phyloP scores from a whole-genome alignment of 2,888 invertebrate species.

The Drosophila neotestacea region DNA sequence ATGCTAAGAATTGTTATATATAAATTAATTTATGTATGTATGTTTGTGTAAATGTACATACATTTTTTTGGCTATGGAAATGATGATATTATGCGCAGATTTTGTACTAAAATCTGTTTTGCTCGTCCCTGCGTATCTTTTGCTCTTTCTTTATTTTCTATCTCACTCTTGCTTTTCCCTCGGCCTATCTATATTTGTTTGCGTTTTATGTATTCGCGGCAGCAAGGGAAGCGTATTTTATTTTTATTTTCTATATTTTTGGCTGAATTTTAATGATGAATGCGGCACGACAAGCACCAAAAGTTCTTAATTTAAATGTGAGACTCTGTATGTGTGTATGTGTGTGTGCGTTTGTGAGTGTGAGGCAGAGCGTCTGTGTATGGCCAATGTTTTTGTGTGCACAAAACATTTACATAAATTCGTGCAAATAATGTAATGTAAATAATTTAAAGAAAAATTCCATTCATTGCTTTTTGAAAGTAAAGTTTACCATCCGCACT shows the following conservation, averaged over 20 bases:
- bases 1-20: constrained; percentile 5
- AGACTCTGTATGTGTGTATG: constrained; percentile 6
- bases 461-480: constrained; percentile 33
- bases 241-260: constrained; percentile 55
- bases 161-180: neutral
- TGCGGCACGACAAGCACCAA: constrained; percentile 41
- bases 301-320: constrained; percentile 43
- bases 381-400: constrained; percentile 17
- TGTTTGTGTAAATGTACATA: constrained; percentile 14
- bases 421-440: constrained; percentile 62
- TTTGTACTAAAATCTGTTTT: constrained; percentile 32
- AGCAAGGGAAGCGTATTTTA: constrained; percentile 27
- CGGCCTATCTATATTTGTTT: constrained; percentile 9
- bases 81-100: constrained; percentile 67
- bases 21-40: constrained; percentile 17
- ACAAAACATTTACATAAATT: constrained; percentile 58
- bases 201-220: constrained; percentile 10
- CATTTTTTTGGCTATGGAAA: constrained; percentile 34
- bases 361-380: constrained; percentile 10
- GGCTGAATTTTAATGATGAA: constrained; percentile 68
- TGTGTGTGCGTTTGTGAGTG: constrained; percentile 11
- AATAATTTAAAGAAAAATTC: constrained; percentile 53
- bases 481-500: constrained; percentile 32
- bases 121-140: constrained; percentile 2
- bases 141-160: neutral